Conservation (phyloP, 1,140 invertebrate species). For the Uloborus diversus region DNA sequence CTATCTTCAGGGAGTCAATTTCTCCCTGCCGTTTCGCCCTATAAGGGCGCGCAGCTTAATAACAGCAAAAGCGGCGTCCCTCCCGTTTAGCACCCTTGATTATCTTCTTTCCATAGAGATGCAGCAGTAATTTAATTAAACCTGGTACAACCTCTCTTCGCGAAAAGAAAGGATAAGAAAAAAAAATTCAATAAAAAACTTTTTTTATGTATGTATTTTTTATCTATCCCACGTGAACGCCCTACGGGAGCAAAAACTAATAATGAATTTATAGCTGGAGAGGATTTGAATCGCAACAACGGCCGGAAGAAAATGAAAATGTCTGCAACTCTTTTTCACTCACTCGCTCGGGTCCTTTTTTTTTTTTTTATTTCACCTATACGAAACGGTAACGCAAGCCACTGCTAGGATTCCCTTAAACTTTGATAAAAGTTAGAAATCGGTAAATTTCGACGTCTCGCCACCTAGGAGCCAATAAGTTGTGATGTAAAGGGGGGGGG, state of each 20-base stretch:
- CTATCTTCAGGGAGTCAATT: conserved; percentile 33
- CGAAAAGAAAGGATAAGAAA: conserved; percentile 21
- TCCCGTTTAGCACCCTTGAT: conserved; percentile 17
- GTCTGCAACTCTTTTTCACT: conserved; percentile 6
- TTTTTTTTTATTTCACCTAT: neutral
- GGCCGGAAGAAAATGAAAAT: conserved; percentile 44
- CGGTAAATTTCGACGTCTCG: conserved; percentile 38
- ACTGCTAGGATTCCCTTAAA: conserved; percentile 10
- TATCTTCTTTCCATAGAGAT: conserved; percentile 49
- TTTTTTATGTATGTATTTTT: conserved; percentile 30
- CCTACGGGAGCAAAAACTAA: conserved; percentile 34
- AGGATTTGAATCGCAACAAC: conserved; percentile 46
- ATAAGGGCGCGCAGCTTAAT: conserved; percentile 37
- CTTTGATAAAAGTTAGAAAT: conserved; percentile 49
- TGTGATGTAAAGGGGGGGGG: neutral
- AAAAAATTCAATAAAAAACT: conserved; percentile 49
- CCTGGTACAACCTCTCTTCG: conserved; percentile 36
- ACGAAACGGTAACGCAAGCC: neutral
- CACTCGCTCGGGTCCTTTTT: neutral
- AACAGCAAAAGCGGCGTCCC: conserved; percentile 3
- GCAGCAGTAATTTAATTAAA: conserved; percentile 51
- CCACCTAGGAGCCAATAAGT: conserved; percentile 18
- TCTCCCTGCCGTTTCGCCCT: conserved; percentile 10
- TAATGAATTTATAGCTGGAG: conserved; percentile 55
- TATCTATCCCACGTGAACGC: conserved; percentile 1